These are phyloP conservation scores for Phalangium opilio DNA, from an alignment of 2,888 invertebrate species.

Conservation along the genomic window DNA sequence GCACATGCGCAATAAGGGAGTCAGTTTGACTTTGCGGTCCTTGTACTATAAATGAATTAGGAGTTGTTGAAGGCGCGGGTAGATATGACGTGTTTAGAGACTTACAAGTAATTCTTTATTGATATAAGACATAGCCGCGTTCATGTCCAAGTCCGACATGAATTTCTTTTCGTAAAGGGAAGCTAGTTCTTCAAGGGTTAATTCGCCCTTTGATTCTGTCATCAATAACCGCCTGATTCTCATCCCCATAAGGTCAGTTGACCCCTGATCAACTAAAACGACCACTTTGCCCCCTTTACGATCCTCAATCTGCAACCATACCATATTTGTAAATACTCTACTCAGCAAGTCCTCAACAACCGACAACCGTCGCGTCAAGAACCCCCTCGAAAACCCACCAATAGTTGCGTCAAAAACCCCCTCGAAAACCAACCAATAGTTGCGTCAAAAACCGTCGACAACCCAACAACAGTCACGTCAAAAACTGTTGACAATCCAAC, in stretches of 20 bases:
- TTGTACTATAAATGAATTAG: conserved; percentile 24
- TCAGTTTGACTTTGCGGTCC: conserved; percentile 31
- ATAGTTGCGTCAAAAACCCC: no score
- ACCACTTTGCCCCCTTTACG: conserved; percentile 36
- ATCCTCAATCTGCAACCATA: conserved; percentile 35
- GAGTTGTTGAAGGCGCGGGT: no score
- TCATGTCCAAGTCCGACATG: no score
- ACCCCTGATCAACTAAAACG: conserved; percentile 38
- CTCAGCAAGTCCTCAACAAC: no score
- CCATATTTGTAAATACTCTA: no score
- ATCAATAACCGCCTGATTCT: conserved; percentile 44
- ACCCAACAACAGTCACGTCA: neutral
- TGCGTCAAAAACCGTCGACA: no score
- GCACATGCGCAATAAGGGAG: conserved; percentile 38
- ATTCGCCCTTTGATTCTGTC: conserved; percentile 39
- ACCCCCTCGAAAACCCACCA: no score
- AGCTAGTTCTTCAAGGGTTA: conserved; percentile 35
- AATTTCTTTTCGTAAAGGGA: conserved; percentile 30
- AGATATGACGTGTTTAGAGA: no score
- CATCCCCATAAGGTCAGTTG: conserved; percentile 36
- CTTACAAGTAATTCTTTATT: neutral
- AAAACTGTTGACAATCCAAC: neutral
- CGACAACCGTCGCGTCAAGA: no score
- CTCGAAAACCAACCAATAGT: no score
- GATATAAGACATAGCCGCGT: no score